phyloP scores from a whole-genome alignment of 2,113 vertebrate species.

The Zootoca vivipara region DNA sequence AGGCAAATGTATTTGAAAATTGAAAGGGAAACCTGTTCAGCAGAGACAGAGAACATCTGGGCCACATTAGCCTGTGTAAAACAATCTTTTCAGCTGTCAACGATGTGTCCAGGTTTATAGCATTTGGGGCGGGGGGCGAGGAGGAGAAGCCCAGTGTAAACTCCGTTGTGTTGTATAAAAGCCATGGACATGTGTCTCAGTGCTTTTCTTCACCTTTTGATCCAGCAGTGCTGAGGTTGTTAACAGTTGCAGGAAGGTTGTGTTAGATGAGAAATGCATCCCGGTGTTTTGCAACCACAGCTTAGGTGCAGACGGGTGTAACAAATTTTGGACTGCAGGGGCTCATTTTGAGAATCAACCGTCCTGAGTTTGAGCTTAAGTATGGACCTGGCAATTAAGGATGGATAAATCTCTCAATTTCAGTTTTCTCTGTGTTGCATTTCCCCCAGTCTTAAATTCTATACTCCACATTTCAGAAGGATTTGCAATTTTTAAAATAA shows the following conservation, averaged over 20 bases:
- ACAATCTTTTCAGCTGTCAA: not conserved
- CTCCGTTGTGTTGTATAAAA: not conserved
- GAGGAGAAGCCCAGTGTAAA: not conserved
- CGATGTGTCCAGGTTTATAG: not conserved
- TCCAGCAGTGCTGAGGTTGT: not conserved
- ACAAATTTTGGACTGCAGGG: not conserved
- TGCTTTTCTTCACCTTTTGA: not conserved
- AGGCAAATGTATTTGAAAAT: conserved; percentile 14
- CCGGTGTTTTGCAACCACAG: not conserved
- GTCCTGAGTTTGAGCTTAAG: no score
- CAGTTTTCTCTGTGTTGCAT: no score
- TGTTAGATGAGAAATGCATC: not conserved
- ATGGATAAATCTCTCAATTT: no score
- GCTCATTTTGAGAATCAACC: no score
- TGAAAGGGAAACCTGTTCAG: not conserved
- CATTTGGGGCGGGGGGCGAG: not conserved
- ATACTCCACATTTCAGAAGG: no score
- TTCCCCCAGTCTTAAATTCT: no score
- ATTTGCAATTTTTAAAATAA: no score
- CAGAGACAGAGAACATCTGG: conserved; percentile 9
- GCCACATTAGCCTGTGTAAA: not conserved
- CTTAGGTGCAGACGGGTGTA: not conserved
- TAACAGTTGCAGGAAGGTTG: not conserved
- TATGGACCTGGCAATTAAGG: no score
- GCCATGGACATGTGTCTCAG: not conserved